A percentile compares a stretch with the other conserved stretches of the same genome.
Evolutionary conservation across 2,797 vertebrate species (phyloP).

Genomic region (Antennarius maculatus): DNA sequence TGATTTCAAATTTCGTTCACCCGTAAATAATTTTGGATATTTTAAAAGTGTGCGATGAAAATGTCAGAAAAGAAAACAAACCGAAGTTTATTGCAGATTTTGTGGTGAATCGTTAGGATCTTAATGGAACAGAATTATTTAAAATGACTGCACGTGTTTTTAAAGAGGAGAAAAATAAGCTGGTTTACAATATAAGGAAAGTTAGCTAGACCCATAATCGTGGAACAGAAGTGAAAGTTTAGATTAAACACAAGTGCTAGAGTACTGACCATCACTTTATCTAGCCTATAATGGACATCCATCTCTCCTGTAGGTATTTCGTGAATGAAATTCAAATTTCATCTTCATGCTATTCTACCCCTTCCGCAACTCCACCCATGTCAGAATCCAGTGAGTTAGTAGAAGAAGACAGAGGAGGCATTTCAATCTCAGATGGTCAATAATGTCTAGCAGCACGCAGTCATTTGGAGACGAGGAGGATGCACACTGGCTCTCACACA

Average conservation of each 20-base stretch:
- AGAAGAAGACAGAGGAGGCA: constrained; percentile 84
- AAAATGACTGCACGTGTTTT: not conserved
- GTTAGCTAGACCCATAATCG: not conserved
- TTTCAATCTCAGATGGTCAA: constrained; percentile 86
- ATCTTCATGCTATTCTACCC: constrained; percentile 71
- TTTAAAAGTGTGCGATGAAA: not conserved
- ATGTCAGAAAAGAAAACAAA: not conserved
- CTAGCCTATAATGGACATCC: not conserved
- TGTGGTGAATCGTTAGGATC: not conserved
- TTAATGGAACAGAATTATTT: not conserved
- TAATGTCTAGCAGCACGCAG: constrained; percentile 84
- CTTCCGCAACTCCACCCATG: constrained; percentile 82
- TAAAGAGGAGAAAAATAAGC: not conserved
- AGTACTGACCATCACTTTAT: constrained; percentile 4
- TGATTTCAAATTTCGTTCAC: not conserved
- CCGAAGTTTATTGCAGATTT: not conserved
- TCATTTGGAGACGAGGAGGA: constrained; percentile 82
- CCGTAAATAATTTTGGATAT: not conserved
- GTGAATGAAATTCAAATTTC: constrained; percentile 16
- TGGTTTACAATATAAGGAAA: not conserved
- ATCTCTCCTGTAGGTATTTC: constrained; percentile 16
- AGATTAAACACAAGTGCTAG: not conserved
- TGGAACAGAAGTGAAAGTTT: not conserved
- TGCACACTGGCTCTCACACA: constrained; percentile 84
- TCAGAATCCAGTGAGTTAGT: constrained; percentile 87